Evolutionary conservation across 2,113 vertebrate genomes (phyloP), one percentile per base, ranked within the genome.

Genomic region (Gadus chalcogrammus): DNA sequence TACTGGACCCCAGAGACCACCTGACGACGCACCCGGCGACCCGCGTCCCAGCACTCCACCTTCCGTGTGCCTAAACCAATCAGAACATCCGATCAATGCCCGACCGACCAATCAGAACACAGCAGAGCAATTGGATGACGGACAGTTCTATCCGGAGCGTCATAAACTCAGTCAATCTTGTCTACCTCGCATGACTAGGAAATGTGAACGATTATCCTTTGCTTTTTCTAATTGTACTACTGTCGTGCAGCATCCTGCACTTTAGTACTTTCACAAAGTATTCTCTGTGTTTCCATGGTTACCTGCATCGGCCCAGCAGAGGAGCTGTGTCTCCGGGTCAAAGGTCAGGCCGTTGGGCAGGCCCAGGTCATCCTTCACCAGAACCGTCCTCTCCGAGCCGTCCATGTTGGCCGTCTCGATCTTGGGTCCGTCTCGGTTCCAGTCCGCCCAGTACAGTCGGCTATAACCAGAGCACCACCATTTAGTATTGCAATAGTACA

Each of bases 221-320:
- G 4, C 31, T 35, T 35, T 35, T 35, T 35, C 3, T 35, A 35
- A 35, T 35, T 35, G 31, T 35, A 35, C 31, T 35, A 35, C 31
- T 35, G 31, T 4, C 31, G 31, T 35, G 31, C 4, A 35, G 4
- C 31, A 7, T 35, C 31, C 31, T 35, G 31, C 5, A 31, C 28
- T 31, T 31, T 31, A 31, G 28, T 31, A 35, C 31, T 35, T 35
- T 35, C 31, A 35, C 31, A 35, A 35, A 4, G 4, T 35, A 35
- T 35, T 35, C 31, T 35, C 31, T n/a, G n/a, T 58, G 55, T 17
- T 58, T n/a, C 55, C 55, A 17, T 53, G 17, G 65, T 15, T 83
- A 98, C 96, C 97, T 92, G 97, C 97, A 60, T 98, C 97, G 12
- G 95, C 96, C 97, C 96, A 99, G 84, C 96, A 99, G 22, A 99